Percentiles rank a stretch among this genome's conserved stretches.
These are phyloP conservation scores for Urocyon cinereoargenteus DNA, from an alignment of 2,797 vertebrate genomes.

Conservation along the genomic window DNA sequence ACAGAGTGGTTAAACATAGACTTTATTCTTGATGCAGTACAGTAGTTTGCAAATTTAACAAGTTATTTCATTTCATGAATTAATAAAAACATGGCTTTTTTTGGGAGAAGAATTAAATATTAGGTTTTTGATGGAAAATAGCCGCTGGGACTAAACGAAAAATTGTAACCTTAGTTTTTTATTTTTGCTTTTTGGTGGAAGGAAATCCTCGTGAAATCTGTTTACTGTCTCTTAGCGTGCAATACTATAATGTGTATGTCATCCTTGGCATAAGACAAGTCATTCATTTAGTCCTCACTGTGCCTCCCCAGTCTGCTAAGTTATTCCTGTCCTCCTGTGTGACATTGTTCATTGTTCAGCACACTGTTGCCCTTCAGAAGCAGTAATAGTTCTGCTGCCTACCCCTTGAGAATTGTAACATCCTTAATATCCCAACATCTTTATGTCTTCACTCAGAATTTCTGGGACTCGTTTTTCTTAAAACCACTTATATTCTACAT, in stretches of 20 bases:
- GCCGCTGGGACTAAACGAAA: background rate
- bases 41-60: constrained; percentile 33
- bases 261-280: background rate
- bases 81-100: constrained; percentile 25
- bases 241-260: background rate
- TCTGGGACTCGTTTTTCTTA: constrained; percentile 1
- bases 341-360: background rate
- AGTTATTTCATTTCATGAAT: background rate
- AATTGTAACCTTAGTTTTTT: background rate
- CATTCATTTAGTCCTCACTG: background rate
- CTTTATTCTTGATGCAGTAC: background rate
- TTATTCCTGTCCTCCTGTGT: background rate
- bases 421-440: background rate
- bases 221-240: background rate
- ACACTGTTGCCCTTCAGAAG: background rate
- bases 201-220: background rate
- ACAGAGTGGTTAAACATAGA: constrained; percentile 8
- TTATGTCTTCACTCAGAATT: background rate
- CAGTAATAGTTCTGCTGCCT: background rate
- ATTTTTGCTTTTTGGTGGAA: constrained; percentile 8
- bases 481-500: background rate
- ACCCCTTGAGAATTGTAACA: background rate
- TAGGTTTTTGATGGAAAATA: background rate
- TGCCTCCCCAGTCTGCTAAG: background rate
- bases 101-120: background rate